Evolutionary conservation across 2,797 vertebrate genomes (phyloP), one percentile per base, ranked within the genome.

Genomic region (Rhodeus uyekii): DNA sequence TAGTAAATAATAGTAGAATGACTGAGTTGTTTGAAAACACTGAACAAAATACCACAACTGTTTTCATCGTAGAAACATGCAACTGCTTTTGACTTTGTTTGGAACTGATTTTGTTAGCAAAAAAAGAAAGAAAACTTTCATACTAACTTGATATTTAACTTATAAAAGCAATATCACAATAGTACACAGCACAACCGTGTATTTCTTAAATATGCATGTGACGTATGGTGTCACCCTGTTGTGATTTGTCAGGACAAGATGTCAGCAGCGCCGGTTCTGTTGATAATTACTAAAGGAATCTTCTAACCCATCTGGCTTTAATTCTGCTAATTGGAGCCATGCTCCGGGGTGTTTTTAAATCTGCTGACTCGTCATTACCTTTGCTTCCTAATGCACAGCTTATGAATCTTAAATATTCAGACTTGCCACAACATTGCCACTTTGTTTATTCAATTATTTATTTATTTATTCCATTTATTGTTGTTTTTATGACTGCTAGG

Each of bases 301-400:
- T 69, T 86, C 64, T 63, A 82, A 79, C 61, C 71, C 85, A 86
- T 87, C 85, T 88, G 88, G 88, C 61, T 89, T 85, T 80, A 76
- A 83, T 83, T 42, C 63, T 38, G 27, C 69, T 87, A 87, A 89
- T 86, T 85, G 67, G 80, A 89, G 69, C 75, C 85, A 87, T 72
- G 55, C 83, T 86, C 85, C 34, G 77, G 60, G n/a, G 55, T 74
- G 44, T 74, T 86, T 75, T 77, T 55, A 81, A 87, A 86, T 74
- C 69, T 83, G 89, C 89, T 89, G 88, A 89, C 84, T 81, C 77
- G 48, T 83, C 85, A 83, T 87, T 77, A 85, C 80, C 64, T 71
- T 53, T 65, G 80, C 80, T 88, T 87, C 61, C 88, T 86, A 84
- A 88, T 86, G 78, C 36, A 76, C 82, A 86, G 82, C 81, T 80